phyloP scores from a whole-genome alignment of 1,140 invertebrate genomes.

The Berghia stephanieae region DNA sequence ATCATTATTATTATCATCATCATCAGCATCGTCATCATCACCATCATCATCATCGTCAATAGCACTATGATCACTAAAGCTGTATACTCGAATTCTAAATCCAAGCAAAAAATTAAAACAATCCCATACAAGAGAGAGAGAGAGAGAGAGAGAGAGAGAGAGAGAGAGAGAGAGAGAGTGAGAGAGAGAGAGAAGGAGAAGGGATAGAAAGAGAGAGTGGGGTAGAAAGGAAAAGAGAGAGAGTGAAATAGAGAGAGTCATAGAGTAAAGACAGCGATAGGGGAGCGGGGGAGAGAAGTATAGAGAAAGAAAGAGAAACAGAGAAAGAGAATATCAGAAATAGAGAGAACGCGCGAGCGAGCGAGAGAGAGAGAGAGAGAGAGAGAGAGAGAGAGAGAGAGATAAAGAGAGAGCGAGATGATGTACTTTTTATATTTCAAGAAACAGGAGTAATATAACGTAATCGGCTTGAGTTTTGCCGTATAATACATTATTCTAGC shows the following conservation, averaged over 20 bases:
- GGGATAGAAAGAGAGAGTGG: not conserved
- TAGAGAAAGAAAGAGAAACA: not conserved
- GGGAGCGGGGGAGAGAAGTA: not conserved
- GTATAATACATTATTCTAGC: no score
- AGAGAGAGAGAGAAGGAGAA: conserved; percentile 4
- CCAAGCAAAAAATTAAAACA: not conserved
- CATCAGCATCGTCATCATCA: no score
- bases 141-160: not conserved
- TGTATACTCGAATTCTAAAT: not conserved
- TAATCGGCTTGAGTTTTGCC: no score
- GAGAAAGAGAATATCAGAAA: not conserved
- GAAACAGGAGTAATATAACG: no score
- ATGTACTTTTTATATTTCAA: not conserved
- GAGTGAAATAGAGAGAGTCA: not conserved
- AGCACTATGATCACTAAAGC: not conserved
- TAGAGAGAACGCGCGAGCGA: not conserved
- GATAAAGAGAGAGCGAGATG: no score
- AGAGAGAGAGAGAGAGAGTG: not conserved
- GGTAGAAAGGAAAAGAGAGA: not conserved
- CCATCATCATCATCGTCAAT: not conserved
- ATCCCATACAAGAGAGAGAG: not conserved
- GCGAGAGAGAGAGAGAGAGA: not conserved
- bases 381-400: no score
- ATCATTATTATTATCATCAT: no score
- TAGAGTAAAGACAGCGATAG: not conserved